Evolutionary conservation across 2,113 vertebrate genomes (phyloP), one percentile per base, ranked within the genome.

Genomic region (Cyprinus carpio): DNA sequence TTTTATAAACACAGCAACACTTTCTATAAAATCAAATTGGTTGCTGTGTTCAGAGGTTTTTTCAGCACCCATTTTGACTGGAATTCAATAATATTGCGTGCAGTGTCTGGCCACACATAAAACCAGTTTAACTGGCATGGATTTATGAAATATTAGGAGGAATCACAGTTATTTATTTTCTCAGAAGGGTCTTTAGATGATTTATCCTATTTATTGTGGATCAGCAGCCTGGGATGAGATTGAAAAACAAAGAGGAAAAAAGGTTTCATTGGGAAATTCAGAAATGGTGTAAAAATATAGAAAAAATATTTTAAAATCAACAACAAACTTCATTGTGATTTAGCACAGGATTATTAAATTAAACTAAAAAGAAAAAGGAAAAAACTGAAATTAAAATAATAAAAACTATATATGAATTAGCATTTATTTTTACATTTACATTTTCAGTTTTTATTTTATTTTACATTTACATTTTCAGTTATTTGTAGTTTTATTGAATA

Each of bases 1-100:
- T 78, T 37, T n/a, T n/a, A 60, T 78, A 79, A 79, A 71, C 67
- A 71, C 1, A 27, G 29, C 11, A 78, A 43, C 75, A 31, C 27
- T 40, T 60, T 25, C 3, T 34, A 25, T 62, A 27, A 62, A 64
- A 64, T n/a, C 2, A 15, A 37, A 79, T 40, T 8, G 20, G 4
- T 37, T 78, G 2, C 9, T 27, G n/a, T 51, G 16, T 56, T 56
- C 11, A 31, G 15, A 49, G 43, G 7, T 6, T 12, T 12, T 75
- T 4, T 25, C 23, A 72, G 16, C 65, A 37, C 29, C 31, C 65
- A 37, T 69, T 69, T 4, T 34, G 65, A 23, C 16, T 69, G 65
- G 31, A 2, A 43, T 74, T 74, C 23, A 71, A 37, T 43, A 40
- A 72, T 40, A n/a, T 43, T 12, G 34, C 34, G 23, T n/a, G 34